Percentiles rank a stretch among this genome's conserved stretches.
Evolutionary conservation across 2,888 invertebrate species (phyloP).

Genomic region (Drepana falcataria): DNA sequence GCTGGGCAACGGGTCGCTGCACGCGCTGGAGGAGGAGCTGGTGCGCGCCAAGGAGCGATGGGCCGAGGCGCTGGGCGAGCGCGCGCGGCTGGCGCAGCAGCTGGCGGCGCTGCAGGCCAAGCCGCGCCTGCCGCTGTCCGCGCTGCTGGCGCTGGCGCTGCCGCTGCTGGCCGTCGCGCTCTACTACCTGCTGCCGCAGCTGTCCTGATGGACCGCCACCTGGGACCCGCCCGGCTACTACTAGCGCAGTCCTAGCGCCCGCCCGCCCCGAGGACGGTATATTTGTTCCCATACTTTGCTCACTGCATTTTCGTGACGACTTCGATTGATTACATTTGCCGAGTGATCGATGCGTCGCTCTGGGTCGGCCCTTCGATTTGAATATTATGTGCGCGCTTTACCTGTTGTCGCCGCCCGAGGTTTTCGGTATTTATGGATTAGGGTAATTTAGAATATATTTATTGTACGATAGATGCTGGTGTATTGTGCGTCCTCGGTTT

Average conservation of each 20-base stretch:
- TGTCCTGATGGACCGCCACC: constrained; percentile 81
- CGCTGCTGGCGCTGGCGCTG: constrained; percentile 73
- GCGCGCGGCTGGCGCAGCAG: constrained; percentile 75
- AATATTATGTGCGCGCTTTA: constrained; percentile 36
- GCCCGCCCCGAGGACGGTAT: constrained; percentile 6
- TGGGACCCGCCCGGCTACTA: constrained; percentile 75
- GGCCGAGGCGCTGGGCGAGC: constrained; percentile 81
- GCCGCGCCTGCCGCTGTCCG: constrained; percentile 71
- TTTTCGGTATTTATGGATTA: constrained; percentile 44
- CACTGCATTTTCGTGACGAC: constrained; percentile 24
- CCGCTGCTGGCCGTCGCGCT: constrained; percentile 78
- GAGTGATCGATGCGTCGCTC: constrained; percentile 4
- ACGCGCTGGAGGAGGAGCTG: constrained; percentile 85
- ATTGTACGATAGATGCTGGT: constrained; percentile 28
- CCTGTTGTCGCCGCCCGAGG: constrained; percentile 28
- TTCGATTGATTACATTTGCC: constrained; percentile 14
- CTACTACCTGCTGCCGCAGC: constrained; percentile 79
- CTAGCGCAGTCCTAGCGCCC: constrained; percentile 33
- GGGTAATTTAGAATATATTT: constrained; percentile 43
- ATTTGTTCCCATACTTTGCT: constrained; percentile 22
- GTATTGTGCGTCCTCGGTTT: constrained; percentile 19
- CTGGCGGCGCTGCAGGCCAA: constrained; percentile 78
- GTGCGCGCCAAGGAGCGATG: constrained; percentile 85
- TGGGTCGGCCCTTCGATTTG: constrained; percentile 25
- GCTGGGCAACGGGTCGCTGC: constrained; percentile 75